These are phyloP conservation scores for Zaprionus gabonicus DNA, from an alignment of 1,140 invertebrate species.

Conservation along the genomic window DNA sequence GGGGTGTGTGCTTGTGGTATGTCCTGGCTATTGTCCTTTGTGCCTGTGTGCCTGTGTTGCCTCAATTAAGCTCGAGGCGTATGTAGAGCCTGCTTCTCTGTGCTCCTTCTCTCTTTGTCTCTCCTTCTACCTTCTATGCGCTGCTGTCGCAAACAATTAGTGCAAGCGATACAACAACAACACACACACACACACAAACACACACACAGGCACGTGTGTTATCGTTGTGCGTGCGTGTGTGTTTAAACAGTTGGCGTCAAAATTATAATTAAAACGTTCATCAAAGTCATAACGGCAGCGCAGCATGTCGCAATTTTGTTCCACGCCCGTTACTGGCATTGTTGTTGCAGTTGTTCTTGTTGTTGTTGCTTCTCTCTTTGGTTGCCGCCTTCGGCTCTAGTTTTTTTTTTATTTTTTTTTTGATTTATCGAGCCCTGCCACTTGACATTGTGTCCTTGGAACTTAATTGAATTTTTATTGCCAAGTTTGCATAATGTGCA, in stretches of 20 bases:
- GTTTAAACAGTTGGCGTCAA: conserved; percentile 81
- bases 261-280: conserved; percentile 83
- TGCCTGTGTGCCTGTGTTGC: conserved; percentile 20
- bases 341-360: conserved; percentile 1
- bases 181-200: conserved; percentile 35
- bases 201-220: conserved; percentile 26
- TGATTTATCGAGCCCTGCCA: conserved; percentile 55
- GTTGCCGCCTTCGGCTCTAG: background rate
- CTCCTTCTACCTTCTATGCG: conserved; percentile 12
- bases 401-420: background rate
- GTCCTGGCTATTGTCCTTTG: conserved; percentile 63
- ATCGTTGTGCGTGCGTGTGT: conserved; percentile 36
- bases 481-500: conserved; percentile 77
- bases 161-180: conserved; percentile 42
- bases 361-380: conserved; percentile 7
- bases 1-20: conserved; percentile 38
- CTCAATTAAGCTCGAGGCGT: conserved; percentile 46
- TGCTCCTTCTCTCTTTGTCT: background rate
- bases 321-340: conserved; percentile 13
- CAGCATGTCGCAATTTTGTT: conserved; percentile 77
- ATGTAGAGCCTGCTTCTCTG: conserved; percentile 13
- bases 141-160: conserved; percentile 48
- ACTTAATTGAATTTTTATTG: conserved; percentile 83
- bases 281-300: conserved; percentile 70
- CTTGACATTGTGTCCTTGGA: conserved; percentile 73